Conservation (phyloP, 2,888 invertebrate genomes). For the Asteroscopus sphinx region DNA sequence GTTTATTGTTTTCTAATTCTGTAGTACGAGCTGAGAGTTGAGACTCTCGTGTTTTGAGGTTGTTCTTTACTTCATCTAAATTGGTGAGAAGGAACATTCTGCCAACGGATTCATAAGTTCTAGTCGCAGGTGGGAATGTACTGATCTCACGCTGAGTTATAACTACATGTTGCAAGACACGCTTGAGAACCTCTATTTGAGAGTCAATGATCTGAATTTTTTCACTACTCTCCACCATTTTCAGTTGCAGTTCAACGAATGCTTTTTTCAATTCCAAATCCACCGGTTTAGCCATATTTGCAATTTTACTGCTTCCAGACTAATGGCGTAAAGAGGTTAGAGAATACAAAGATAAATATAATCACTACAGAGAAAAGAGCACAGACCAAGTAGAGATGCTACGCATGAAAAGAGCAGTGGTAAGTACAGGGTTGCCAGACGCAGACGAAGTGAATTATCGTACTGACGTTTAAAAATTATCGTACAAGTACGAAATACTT, state of each 20-base stretch:
- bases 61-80: conserved; percentile 90
- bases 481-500: no score
- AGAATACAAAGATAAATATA: background rate
- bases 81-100: conserved; percentile 95
- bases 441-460: no score
- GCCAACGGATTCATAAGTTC: conserved; percentile 95
- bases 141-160: conserved; percentile 92
- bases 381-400: no score
- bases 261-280: conserved; percentile 92
- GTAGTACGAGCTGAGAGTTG: conserved; percentile 92
- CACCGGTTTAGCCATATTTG: conserved; percentile 84
- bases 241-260: conserved; percentile 94
- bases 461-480: no score
- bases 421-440: no score
- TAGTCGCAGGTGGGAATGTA: conserved; percentile 91
- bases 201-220: conserved; percentile 94
- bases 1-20: conserved; percentile 93
- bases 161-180: conserved; percentile 92
- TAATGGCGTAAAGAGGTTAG: conserved; percentile 15
- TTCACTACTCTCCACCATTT: conserved; percentile 94
- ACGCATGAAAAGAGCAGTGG: no score
- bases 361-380: no score
- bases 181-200: conserved; percentile 92
- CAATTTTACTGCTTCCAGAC: background rate
- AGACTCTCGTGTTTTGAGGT: conserved; percentile 90